Percentiles rank a stretch among this genome's conserved stretches.
Conservation (phyloP, 2,113 vertebrate genomes). For the Calcarius ornatus region DNA sequence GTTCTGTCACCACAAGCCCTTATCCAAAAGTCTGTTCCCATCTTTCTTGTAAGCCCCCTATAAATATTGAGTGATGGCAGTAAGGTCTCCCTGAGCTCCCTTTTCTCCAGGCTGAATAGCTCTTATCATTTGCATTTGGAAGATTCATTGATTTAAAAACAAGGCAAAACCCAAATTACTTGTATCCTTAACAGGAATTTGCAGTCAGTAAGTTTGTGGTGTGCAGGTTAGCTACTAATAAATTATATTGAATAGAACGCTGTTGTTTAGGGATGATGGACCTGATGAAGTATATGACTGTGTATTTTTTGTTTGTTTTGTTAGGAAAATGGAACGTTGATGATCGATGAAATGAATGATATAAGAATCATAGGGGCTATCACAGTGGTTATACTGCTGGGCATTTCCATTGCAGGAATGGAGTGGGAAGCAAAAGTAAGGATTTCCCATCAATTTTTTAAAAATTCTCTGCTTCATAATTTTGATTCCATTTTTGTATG, state of each 20-base stretch:
- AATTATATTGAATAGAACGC: neutral
- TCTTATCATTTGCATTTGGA: neutral
- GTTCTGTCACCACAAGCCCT: fast-evolving
- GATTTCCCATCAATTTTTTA: too few species aligned
- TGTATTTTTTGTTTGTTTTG: neutral
- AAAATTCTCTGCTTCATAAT: neutral
- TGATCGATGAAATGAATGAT: conserved; percentile 89
- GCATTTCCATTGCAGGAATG: conserved; percentile 97
- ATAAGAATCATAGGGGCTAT: conserved; percentile 93
- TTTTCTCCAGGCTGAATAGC: neutral
- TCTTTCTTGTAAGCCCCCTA: neutral
- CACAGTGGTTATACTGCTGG: conserved; percentile 89
- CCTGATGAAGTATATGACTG: neutral
- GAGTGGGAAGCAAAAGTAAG: conserved; percentile 99
- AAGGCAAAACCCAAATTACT: neutral
- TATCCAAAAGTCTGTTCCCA: neutral
- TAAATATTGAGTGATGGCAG: fast-evolving
- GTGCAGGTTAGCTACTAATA: neutral
- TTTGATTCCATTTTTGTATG: neutral
- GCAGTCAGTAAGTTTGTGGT: neutral
- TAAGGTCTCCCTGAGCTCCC: neutral
- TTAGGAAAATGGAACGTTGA: conserved; percentile 80
- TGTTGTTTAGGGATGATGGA: neutral
- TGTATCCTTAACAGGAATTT: neutral
- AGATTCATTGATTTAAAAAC: neutral